Evolutionary conservation across 2,888 invertebrate genomes (phyloP), one percentile per base, ranked within the genome.

Genomic region (Platynereis dumerilii): DNA sequence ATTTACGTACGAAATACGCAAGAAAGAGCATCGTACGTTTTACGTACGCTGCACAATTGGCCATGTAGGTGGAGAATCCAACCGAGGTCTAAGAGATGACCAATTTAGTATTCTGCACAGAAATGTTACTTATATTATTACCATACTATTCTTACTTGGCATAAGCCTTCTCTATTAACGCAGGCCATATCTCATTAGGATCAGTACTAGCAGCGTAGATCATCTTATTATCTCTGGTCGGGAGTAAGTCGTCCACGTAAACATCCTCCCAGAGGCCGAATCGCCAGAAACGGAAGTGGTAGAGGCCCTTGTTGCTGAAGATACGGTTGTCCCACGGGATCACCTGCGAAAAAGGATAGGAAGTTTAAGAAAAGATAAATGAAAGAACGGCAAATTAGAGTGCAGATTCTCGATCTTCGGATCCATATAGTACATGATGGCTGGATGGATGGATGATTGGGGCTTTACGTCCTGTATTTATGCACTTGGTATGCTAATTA

Each of bases 81-180:
- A n/a, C n/a, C n/a, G n/a, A n/a, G n/a, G n/a, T n/a, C n/a, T n/a
- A n/a, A n/a, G n/a, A n/a, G n/a, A n/a, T n/a, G n/a, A n/a, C n/a
- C n/a, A n/a, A n/a, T n/a, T n/a, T n/a, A n/a, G n/a, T n/a, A n/a
- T n/a, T n/a, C n/a, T n/a, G n/a, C n/a, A n/a, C n/a, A n/a, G n/a
- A n/a, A n/a, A n/a, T n/a, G n/a, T n/a, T n/a, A n/a, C n/a, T n/a
- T n/a, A n/a, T n/a, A n/a, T n/a, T n/a, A n/a, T n/a, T n/a, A n/a
- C n/a, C n/a, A n/a, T n/a, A n/a, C n/a, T n/a, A n/a, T n/a, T 24
- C 81, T 73, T 75, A 84, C 84, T 85, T 85, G 24, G 85, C 85
- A 74, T 85, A 85, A 1, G 85, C 85, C 69, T 85, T 85, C 69
- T 85, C 85, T 48, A 85, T 74, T 1, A 85, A 75, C 0, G 85